Evolutionary conservation across 1,140 invertebrate genomes (phyloP).

Genomic region (Drosophila gunungcola): DNA sequence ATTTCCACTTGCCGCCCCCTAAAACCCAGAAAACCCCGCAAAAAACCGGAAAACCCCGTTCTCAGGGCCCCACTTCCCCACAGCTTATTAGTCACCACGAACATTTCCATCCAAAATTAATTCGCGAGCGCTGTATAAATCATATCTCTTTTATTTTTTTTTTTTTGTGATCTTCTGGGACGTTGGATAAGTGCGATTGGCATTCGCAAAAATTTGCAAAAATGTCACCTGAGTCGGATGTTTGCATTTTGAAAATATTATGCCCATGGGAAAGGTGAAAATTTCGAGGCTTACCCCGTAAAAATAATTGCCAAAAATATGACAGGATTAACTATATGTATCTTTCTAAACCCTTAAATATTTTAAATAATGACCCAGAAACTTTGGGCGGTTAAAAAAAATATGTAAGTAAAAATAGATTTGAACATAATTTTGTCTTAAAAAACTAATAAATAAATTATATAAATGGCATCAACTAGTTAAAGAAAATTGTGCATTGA

Average conservation of each 20-base stretch:
- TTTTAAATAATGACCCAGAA: neutral
- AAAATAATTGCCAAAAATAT: neutral
- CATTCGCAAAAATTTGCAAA: conserved; percentile 45
- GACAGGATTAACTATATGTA: neutral
- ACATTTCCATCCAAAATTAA: conserved; percentile 45
- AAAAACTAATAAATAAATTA: no score
- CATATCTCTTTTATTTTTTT: conserved; percentile 9
- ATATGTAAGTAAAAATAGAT: no score
- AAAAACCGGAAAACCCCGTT: conserved; percentile 8
- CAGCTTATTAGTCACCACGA: conserved; percentile 48
- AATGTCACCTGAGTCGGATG: conserved; percentile 45
- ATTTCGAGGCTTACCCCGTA: conserved; percentile 6
- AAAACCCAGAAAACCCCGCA: neutral
- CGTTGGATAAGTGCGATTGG: conserved; percentile 43
- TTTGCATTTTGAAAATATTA: conserved; percentile 45
- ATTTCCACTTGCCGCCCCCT: conserved; percentile 55
- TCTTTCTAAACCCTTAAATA: neutral
- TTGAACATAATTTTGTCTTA: no score
- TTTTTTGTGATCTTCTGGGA: conserved; percentile 14
- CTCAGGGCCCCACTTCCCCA: conserved; percentile 1
- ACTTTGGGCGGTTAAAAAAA: no score
- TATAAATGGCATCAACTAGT: no score
- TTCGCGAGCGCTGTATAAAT: conserved; percentile 33
- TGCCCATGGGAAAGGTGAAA: conserved; percentile 10
- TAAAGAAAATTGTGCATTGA: no score